Evolutionary conservation across 2,888 invertebrate species (phyloP).

Genomic region (Drosophila multiciliata): DNA sequence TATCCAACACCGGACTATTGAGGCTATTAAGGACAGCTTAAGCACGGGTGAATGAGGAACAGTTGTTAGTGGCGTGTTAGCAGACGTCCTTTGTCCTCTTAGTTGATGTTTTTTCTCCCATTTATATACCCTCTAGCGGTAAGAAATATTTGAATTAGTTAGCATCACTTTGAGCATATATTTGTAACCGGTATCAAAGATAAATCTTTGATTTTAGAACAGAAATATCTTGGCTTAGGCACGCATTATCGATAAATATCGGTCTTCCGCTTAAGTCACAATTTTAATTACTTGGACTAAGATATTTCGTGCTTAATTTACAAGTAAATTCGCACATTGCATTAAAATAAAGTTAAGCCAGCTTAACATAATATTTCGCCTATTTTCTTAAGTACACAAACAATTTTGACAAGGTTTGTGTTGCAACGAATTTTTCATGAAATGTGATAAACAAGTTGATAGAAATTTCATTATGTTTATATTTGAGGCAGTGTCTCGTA

Average conservation of each 20-base stretch:
- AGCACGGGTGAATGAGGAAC: not conserved
- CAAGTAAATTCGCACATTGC: not conserved
- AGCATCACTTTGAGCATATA: not conserved
- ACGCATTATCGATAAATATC: not conserved
- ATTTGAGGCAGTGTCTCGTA: not conserved
- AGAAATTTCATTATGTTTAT: not conserved
- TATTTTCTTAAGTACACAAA: not conserved
- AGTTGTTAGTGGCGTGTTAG: constrained; percentile 11
- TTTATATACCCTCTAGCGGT: not conserved
- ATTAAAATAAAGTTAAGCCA: not conserved
- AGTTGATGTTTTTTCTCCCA: constrained; percentile 8
- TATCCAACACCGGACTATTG: constrained; percentile 23
- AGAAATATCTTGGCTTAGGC: not conserved
- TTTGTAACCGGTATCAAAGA: not conserved
- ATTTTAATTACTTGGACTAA: not conserved
- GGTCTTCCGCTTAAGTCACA: not conserved
- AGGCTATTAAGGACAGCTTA: not conserved
- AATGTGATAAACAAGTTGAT: not conserved
- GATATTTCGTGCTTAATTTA: not conserved
- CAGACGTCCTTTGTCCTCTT: constrained; percentile 20
- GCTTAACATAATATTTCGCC: not conserved
- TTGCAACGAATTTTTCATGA: not conserved
- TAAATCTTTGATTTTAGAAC: not conserved
- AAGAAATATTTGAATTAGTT: not conserved
- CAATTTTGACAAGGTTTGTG: not conserved